These are phyloP conservation scores for Hypselothyrea guttata DNA, from an alignment of 2,888 invertebrate species.

Conservation along the genomic window DNA sequence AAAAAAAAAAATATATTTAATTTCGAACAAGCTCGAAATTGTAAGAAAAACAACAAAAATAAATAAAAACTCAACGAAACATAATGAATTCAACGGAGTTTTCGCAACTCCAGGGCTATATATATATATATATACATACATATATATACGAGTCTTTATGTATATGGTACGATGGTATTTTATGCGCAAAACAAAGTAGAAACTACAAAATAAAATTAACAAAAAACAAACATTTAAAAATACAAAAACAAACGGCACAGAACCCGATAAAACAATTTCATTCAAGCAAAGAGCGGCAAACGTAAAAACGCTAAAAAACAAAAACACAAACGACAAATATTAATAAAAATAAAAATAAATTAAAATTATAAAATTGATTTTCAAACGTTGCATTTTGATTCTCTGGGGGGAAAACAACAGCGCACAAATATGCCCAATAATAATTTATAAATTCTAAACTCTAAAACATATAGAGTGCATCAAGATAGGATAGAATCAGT, in stretches of 20 bases:
- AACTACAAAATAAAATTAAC: slow-evolving; percentile 17
- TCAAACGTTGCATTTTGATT: slow-evolving; percentile 3
- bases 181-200: slow-evolving; percentile 38
- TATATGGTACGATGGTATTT: slow-evolving; percentile 24
- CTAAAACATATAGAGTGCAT: too few relatives aligned
- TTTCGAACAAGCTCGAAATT: slow-evolving; percentile 30
- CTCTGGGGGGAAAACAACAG: slow-evolving; percentile 2
- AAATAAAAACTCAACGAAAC: slow-evolving; percentile 1
- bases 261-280: slow-evolving; percentile 51
- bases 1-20: slow-evolving; percentile 7
- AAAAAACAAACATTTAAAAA: slow-evolving; percentile 10
- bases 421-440: too few relatives aligned
- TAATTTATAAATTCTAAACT: too few relatives aligned
- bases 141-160: slow-evolving; percentile 22
- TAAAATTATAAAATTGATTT: slow-evolving; percentile 57
- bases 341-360: slow-evolving; percentile 67
- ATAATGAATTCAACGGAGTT: slow-evolving; percentile 4
- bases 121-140: too few relatives aligned
- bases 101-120: slow-evolving; percentile 24
- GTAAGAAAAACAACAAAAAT: slow-evolving; percentile 20
- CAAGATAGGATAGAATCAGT: too few relatives aligned
- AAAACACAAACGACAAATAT: slow-evolving; percentile 26
- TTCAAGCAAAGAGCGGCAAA: slow-evolving; percentile 53
- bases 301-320: slow-evolving; percentile 50
- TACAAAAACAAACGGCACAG: slow-evolving; percentile 37